A percentile compares a stretch with the other conserved stretches of the same genome.
phyloP scores from a whole-genome alignment of 1,140 invertebrate species.

The Atta texana region DNA sequence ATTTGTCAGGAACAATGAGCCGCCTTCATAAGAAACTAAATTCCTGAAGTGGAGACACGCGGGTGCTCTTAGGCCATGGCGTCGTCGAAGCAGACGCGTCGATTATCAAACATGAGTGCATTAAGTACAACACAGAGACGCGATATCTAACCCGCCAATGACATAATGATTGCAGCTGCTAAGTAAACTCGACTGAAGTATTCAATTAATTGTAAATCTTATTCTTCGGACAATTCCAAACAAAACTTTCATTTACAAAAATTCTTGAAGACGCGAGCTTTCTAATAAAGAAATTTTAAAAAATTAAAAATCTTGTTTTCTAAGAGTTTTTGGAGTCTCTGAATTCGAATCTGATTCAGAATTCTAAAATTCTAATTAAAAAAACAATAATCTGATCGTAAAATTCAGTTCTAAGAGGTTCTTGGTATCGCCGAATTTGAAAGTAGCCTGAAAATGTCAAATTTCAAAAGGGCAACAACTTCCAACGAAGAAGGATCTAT shows the following conservation, averaged over 20 bases:
- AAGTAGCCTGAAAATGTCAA: no score
- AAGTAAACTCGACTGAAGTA: not conserved
- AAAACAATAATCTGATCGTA: no score
- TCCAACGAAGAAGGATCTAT: no score
- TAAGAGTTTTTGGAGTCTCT: no score
- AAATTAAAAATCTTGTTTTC: no score
- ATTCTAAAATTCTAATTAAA: no score
- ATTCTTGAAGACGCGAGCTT: not conserved
- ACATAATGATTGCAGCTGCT: not conserved
- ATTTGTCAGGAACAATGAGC: constrained; percentile 72
- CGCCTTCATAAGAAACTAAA: constrained; percentile 75
- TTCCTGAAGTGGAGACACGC: constrained; percentile 60
- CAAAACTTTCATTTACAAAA: not conserved
- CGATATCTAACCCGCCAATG: constrained; percentile 8
- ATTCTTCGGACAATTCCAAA: not conserved
- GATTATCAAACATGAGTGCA: constrained; percentile 39
- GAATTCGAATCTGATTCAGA: no score
- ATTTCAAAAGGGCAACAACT: no score
- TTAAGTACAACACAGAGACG: constrained; percentile 17
- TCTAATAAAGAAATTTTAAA: no score
- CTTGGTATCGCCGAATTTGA: no score
- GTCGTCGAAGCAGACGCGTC: constrained; percentile 37
- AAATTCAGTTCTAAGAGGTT: no score
- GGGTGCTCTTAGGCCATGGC: not conserved
- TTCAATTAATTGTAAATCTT: not conserved